Base-by-base conservation (phyloP, 2,797 vertebrate genomes). In the Gobio occitaniae region DNA sequence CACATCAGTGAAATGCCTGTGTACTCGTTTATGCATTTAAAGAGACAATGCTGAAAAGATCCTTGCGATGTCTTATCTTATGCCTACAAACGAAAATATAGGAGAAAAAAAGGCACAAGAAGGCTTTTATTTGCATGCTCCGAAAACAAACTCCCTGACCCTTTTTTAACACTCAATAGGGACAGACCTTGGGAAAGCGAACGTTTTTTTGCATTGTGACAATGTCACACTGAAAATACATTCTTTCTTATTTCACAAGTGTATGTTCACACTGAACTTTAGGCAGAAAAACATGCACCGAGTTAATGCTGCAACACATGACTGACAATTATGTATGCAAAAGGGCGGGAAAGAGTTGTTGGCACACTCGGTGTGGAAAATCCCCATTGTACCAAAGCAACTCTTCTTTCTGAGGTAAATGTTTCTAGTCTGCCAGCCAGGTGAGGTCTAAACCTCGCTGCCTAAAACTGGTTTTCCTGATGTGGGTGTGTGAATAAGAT, bases 1-100 rank as follows among this genome's bases (percentile, higher is more conserved):
- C 90, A 93, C 91, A 94, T 95, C 91, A 92, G 92, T 91, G 90
- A 90, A 93, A 95, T 94, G 92, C 92, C 92, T 92, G 89, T 70
- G 88, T 89, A 86, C 91, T 87, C 85, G 74, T 90, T 91, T 90
- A 82, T 91, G 90, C 90, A 88, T 92, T 93, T 92, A 90, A 91
- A 90, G 79, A 87, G 81, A 87, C 72, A 88, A 25, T 61, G 91
- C 91, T 87, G 84, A 87, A 89, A 90, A 87, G 71, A 86, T 41
- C 41, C 87, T 88, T 78, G 85, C 87, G 63, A 71, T 80, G 52
- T 54, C 66, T 25, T 88, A 78, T 89, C 76, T 84, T 71, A 86
- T 88, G 82, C 54, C 72, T 65, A 71, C 86, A 81, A 21, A 68
- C 72, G 68, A 78, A 82, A 88, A 83, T 59, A 48, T 85, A 86